Evolutionary conservation across 2,888 invertebrate genomes (phyloP).

Genomic region (Harpagoxenus sublaevis): DNA sequence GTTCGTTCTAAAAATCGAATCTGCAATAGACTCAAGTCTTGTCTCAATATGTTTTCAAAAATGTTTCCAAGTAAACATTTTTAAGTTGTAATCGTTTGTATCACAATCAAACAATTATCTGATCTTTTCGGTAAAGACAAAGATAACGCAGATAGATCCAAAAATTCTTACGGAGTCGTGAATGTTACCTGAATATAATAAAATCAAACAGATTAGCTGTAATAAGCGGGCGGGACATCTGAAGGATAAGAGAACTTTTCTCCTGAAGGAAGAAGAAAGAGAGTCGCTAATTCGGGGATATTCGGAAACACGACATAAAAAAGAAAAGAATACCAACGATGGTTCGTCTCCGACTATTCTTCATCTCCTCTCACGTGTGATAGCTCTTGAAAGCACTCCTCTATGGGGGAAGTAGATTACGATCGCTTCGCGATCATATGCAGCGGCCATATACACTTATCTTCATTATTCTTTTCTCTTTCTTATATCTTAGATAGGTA

Average conservation of each 20-base stretch:
- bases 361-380: slow-evolving; percentile 71
- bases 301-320: neutral
- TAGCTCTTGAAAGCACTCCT: slow-evolving; percentile 68
- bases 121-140: neutral
- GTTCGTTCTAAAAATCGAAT: neutral
- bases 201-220: slow-evolving; percentile 3
- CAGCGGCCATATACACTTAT: slow-evolving; percentile 30
- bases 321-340: slow-evolving; percentile 28
- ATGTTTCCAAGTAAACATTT: neutral
- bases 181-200: neutral
- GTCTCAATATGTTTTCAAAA: neutral
- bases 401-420: slow-evolving; percentile 39
- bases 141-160: neutral
- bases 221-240: neutral
- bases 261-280: neutral
- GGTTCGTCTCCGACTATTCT: slow-evolving; percentile 54
- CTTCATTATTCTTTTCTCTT: slow-evolving; percentile 58
- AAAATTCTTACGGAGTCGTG: neutral
- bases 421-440: slow-evolving; percentile 49
- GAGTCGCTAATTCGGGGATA: neutral
- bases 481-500: slow-evolving; percentile 49
- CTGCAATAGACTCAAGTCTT: slow-evolving; percentile 2
- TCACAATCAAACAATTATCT: neutral
- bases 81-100: slow-evolving; percentile 5
- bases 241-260: neutral